phyloP scores from a whole-genome alignment of 2,797 vertebrate species.

The Otolemur crassicaudatus region DNA sequence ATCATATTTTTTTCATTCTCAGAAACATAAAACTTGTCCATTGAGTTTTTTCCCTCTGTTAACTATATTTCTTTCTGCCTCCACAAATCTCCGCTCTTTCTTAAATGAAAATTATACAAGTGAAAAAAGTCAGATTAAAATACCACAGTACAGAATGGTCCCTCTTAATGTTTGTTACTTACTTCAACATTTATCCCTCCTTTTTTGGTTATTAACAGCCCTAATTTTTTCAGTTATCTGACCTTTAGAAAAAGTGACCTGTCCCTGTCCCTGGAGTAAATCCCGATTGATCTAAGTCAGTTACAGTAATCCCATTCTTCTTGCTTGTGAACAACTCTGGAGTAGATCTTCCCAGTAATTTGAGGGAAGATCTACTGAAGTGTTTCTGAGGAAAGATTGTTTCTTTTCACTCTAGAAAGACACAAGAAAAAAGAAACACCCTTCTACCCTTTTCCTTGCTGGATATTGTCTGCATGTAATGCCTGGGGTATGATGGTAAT shows the following conservation, averaged over 20 bases:
- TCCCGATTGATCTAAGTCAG: background rate
- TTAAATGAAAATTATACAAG: background rate
- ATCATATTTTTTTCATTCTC: background rate
- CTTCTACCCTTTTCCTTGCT: background rate
- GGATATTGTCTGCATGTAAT: background rate
- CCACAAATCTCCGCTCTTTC: background rate
- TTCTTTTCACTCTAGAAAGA: background rate
- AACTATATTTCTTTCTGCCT: slow-evolving; percentile 6
- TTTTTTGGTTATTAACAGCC: background rate
- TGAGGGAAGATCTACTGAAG: background rate
- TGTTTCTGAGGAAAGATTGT: background rate
- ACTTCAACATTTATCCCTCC: background rate
- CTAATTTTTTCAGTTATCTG: background rate
- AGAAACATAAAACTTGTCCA: slow-evolving; percentile 1
- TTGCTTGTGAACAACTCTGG: background rate
- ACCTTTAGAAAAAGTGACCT: background rate
- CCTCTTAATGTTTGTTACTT: background rate
- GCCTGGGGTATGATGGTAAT: background rate
- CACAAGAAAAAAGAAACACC: background rate
- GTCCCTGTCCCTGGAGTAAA: background rate
- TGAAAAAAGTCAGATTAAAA: background rate
- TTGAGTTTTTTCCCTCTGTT: background rate
- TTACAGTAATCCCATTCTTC: background rate
- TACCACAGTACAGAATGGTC: background rate
- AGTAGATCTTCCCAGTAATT: background rate